Evolutionary conservation across 2,888 invertebrate genomes (phyloP).

Genomic region (Ferdinandea cuprea): DNA sequence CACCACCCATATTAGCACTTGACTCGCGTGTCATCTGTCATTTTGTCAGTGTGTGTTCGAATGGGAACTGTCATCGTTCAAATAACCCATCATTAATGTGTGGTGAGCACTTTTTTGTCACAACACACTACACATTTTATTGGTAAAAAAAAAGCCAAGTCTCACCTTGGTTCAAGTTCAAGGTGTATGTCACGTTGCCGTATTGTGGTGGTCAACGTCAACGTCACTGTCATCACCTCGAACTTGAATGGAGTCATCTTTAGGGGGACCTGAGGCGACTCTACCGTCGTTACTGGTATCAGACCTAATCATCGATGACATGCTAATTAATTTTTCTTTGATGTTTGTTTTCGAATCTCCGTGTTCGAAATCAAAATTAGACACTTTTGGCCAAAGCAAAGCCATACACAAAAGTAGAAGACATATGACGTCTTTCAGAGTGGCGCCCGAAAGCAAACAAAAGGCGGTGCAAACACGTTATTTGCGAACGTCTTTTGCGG

Average conservation of each 20-base stretch:
- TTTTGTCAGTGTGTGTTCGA: slow-evolving; percentile 29
- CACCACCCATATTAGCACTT: slow-evolving; percentile 25
- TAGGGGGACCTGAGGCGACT: background rate
- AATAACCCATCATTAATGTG: too few species aligned
- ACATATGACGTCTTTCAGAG: slow-evolving; percentile 42
- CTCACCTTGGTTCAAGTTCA: slow-evolving; percentile 49
- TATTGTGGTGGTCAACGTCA: slow-evolving; percentile 21
- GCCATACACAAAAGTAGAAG: slow-evolving; percentile 42
- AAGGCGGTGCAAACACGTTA: slow-evolving; percentile 65
- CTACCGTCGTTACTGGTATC: slow-evolving; percentile 21
- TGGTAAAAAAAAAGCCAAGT: background rate
- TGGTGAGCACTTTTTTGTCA: slow-evolving; percentile 29
- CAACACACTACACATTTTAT: slow-evolving; percentile 16
- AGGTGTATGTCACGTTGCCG: slow-evolving; percentile 12
- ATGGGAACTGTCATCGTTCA: slow-evolving; percentile 51
- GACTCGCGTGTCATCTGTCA: slow-evolving; percentile 51
- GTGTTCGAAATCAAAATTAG: slow-evolving; percentile 34
- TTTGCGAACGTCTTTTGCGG: slow-evolving; percentile 33
- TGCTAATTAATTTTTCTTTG: slow-evolving; percentile 57
- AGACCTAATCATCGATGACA: slow-evolving; percentile 60
- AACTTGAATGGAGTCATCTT: slow-evolving; percentile 22
- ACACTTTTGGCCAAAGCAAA: slow-evolving; percentile 9
- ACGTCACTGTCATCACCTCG: slow-evolving; percentile 31
- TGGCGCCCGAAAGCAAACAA: slow-evolving; percentile 68
- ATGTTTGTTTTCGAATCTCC: background rate